Conservation (phyloP, 2,113 vertebrate genomes). For the Ceuthmochares aereus region DNA sequence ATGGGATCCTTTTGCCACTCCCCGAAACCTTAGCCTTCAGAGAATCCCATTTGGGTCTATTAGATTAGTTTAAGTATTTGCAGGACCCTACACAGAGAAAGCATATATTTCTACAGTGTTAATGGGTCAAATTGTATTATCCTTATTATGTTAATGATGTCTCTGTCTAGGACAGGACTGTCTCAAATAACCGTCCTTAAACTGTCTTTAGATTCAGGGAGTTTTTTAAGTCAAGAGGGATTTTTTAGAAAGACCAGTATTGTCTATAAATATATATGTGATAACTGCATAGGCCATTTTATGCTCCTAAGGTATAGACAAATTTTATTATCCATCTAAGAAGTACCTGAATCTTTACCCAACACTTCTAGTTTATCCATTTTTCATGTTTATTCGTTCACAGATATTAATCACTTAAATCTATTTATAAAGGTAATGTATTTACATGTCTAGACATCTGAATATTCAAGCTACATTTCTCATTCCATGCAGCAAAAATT, state of each 20-base stretch:
- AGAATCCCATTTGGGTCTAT: not conserved
- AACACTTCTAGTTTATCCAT: slow-evolving; percentile 22
- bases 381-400: slow-evolving; percentile 46
- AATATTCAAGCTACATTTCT: slow-evolving; percentile 33
- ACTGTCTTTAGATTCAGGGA: not conserved
- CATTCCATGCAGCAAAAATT: slow-evolving; percentile 58
- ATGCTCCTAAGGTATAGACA: not conserved
- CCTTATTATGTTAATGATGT: not conserved
- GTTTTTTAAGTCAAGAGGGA: not conserved
- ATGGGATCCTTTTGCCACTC: not conserved
- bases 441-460: slow-evolving; percentile 31
- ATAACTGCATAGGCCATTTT: not conserved
- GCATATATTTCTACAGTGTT: not conserved
- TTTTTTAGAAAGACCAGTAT: not conserved
- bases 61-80: not conserved
- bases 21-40: not conserved
- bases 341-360: not conserved
- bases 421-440: slow-evolving; percentile 63
- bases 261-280: not conserved
- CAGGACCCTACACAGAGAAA: not conserved
- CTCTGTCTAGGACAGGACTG: not conserved
- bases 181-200: not conserved
- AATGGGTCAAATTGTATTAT: not conserved
- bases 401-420: slow-evolving; percentile 57
- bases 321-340: not conserved